Evolutionary conservation across 2,113 vertebrate species (phyloP).

Genomic region (Pionites leucogaster): DNA sequence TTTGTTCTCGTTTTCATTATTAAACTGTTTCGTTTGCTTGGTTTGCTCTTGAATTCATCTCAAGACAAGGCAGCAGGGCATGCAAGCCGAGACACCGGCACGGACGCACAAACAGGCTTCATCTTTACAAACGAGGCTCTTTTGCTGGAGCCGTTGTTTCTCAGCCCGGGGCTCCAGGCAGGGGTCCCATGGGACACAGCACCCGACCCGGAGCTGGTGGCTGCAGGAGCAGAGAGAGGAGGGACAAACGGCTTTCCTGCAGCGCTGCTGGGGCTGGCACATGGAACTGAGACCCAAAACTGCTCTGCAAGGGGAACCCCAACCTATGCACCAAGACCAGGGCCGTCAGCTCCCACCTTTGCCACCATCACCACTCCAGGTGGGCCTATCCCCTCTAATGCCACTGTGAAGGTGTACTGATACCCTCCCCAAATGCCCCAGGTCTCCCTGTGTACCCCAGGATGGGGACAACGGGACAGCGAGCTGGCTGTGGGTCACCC

Average conservation of each 20-base stretch:
- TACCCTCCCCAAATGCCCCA: background rate
- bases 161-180: background rate
- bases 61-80: slow-evolving; percentile 63
- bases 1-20: background rate
- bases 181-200: background rate
- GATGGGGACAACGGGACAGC: background rate
- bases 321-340: background rate
- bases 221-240: background rate
- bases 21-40: slow-evolving; percentile 11
- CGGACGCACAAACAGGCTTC: slow-evolving; percentile 45
- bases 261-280: fast-evolving
- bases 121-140: slow-evolving; percentile 31
- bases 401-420: fast-evolving
- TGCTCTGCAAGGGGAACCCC: background rate
- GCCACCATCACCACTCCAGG: background rate
- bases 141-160: slow-evolving; percentile 33
- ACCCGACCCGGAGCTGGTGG: background rate
- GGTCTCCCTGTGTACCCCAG: background rate
- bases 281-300: background rate
- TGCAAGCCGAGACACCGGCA: slow-evolving; percentile 53
- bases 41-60: slow-evolving; percentile 65
- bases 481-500: background rate
- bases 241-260: background rate
- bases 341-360: background rate
- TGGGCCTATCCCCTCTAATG: background rate